Conservation (phyloP, 2,888 invertebrate species). For the Conomelus anceps region DNA sequence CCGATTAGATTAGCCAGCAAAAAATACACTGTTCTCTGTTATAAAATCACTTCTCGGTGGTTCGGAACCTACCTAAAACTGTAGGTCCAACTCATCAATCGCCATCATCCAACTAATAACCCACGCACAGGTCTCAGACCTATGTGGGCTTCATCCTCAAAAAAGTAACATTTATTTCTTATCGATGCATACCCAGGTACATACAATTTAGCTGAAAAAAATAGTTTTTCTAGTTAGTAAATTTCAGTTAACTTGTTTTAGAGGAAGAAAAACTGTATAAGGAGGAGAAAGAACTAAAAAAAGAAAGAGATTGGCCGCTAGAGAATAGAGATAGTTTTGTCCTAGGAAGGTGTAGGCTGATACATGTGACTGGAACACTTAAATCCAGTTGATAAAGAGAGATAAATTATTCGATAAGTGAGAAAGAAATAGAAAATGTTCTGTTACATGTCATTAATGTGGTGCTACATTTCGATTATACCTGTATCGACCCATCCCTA, state of each 20-base stretch:
- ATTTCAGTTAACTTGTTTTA: too few relatives aligned
- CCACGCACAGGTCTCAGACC: too few relatives aligned
- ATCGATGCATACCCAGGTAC: neutral
- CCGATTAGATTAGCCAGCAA: too few relatives aligned
- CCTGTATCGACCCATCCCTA: neutral
- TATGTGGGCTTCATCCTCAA: too few relatives aligned
- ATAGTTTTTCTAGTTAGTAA: neutral
- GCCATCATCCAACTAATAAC: too few relatives aligned
- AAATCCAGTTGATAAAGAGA: neutral
- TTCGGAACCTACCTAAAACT: too few relatives aligned
- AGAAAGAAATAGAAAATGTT: neutral
- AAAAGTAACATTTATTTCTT: neutral
- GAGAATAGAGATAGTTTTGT: neutral
- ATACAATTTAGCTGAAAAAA: neutral
- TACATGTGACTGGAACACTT: neutral
- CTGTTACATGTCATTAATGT: neutral
- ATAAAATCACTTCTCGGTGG: too few relatives aligned
- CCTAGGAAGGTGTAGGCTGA: neutral
- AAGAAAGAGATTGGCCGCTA: neutral
- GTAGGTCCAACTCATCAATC: too few relatives aligned
- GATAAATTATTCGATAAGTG: neutral
- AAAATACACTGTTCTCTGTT: too few relatives aligned
- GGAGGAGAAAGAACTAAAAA: too few relatives aligned
- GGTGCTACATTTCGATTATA: neutral
- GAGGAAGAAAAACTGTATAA: too few relatives aligned